phyloP scores from a whole-genome alignment of 2,113 vertebrate species.

The Smithornis capensis region DNA sequence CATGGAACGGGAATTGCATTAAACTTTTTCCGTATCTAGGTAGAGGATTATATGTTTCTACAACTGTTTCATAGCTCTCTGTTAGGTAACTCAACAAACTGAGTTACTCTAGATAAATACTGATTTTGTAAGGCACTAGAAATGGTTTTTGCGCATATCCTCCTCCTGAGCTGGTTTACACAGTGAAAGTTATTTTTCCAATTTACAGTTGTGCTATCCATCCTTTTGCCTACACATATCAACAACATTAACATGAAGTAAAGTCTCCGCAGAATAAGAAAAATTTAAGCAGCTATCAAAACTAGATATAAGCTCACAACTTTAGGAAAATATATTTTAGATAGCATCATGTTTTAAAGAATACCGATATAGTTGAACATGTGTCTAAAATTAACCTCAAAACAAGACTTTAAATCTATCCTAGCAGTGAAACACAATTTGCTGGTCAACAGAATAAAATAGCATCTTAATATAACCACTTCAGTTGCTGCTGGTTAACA shows the following conservation, averaged over 20 bases:
- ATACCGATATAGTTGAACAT: rapidly evolving
- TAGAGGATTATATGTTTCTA: neutral
- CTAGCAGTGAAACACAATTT: neutral
- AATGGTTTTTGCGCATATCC: rapidly evolving
- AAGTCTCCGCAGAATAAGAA: neutral
- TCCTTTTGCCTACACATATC: neutral
- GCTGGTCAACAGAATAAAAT: neutral
- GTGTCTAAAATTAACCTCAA: neutral
- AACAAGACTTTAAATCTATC: neutral
- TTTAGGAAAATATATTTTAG: neutral
- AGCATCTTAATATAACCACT: neutral
- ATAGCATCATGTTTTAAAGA: neutral
- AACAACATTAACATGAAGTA: neutral
- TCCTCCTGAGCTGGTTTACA: neutral
- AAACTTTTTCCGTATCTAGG: neutral
- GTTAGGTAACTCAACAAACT: too few relatives aligned
- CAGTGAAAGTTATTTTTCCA: neutral
- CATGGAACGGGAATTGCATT: rapidly evolving
- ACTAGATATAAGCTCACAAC: neutral
- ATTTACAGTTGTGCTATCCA: neutral
- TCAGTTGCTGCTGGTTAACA: neutral
- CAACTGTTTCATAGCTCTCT: neutral
- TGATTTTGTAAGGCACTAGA: neutral
- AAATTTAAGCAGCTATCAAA: neutral
- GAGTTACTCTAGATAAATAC: neutral